Conservation (phyloP, 1,140 invertebrate species). For the Diorhabda sublineata region DNA sequence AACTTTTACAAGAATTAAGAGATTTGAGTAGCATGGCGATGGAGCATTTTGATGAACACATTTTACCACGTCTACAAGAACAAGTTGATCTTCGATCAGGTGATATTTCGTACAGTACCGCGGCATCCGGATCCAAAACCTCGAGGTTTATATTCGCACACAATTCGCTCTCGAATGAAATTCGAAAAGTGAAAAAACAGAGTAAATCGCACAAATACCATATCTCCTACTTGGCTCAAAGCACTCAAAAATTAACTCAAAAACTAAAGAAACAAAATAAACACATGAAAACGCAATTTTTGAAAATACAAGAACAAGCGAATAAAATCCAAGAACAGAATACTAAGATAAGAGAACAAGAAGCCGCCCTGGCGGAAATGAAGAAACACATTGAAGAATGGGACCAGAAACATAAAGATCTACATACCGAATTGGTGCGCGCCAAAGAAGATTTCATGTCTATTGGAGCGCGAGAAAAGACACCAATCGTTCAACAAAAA, state of each 20-base stretch:
- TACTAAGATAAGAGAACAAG: slow-evolving; percentile 51
- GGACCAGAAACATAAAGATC: slow-evolving; percentile 54
- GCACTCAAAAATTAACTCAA: slow-evolving; percentile 32
- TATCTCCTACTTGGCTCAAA: slow-evolving; percentile 33
- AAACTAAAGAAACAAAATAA: slow-evolving; percentile 33
- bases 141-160: slow-evolving; percentile 31
- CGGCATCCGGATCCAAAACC: slow-evolving; percentile 24
- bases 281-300: slow-evolving; percentile 31
- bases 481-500: slow-evolving; percentile 31
- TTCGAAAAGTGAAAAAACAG: slow-evolving; percentile 38
- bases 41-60: slow-evolving; percentile 93
- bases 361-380: slow-evolving; percentile 51
- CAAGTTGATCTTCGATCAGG: slow-evolving; percentile 29
- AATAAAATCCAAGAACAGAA: slow-evolving; percentile 51
- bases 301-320: slow-evolving; percentile 48
- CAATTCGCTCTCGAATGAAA: slow-evolving; percentile 26
- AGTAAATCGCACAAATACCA: slow-evolving; percentile 37
- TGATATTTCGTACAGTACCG: slow-evolving; percentile 11
- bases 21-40: slow-evolving; percentile 96
- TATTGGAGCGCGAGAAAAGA: slow-evolving; percentile 24
- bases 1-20: slow-evolving; percentile 80
- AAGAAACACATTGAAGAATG: slow-evolving; percentile 55
- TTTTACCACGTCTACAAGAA: slow-evolving; percentile 56
- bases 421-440: slow-evolving; percentile 51
- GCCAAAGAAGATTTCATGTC: slow-evolving; percentile 47